phyloP scores from a whole-genome alignment of 2,888 invertebrate genomes.

The Polyploca ridens region DNA sequence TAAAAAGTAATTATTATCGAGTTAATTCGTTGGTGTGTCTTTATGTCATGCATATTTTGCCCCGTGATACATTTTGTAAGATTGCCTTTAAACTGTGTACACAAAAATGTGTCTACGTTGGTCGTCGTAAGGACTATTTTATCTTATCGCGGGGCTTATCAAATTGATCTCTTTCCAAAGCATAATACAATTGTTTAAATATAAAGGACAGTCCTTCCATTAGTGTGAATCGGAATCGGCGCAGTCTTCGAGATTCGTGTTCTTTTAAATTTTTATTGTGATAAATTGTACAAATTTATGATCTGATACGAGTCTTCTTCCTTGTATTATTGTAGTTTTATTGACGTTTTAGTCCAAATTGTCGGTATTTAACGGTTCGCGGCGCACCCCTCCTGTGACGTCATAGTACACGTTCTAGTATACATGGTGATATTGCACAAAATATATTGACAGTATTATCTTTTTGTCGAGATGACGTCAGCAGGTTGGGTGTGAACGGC shows the following conservation, averaged over 20 bases:
- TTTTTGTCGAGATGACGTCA: background rate
- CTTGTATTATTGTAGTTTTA: slow-evolving; percentile 66
- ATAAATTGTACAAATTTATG: slow-evolving; percentile 77
- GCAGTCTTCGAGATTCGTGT: slow-evolving; percentile 55
- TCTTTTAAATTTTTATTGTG: slow-evolving; percentile 75
- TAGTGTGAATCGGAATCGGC: slow-evolving; percentile 38
- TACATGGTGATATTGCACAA: slow-evolving; percentile 1
- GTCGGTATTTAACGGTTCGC: slow-evolving; percentile 45
- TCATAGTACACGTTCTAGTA: slow-evolving; percentile 12
- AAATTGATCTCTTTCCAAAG: slow-evolving; percentile 43
- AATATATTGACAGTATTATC: slow-evolving; percentile 8
- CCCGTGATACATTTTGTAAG: background rate
- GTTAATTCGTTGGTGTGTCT: background rate
- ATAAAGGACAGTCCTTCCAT: slow-evolving; percentile 36
- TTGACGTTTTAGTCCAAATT: slow-evolving; percentile 67
- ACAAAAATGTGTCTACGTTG: slow-evolving; percentile 12
- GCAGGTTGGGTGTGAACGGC: background rate
- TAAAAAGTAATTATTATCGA: background rate
- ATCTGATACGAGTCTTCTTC: slow-evolving; percentile 75
- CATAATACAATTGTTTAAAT: slow-evolving; percentile 47
- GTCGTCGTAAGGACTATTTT: slow-evolving; percentile 14
- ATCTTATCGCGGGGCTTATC: slow-evolving; percentile 11
- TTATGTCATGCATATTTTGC: slow-evolving; percentile 6
- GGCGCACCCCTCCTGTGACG: slow-evolving; percentile 18
- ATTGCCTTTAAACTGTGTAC: background rate